Evolutionary conservation across 2,888 invertebrate species (phyloP).

Genomic region (Lasioglossum figueresi): DNA sequence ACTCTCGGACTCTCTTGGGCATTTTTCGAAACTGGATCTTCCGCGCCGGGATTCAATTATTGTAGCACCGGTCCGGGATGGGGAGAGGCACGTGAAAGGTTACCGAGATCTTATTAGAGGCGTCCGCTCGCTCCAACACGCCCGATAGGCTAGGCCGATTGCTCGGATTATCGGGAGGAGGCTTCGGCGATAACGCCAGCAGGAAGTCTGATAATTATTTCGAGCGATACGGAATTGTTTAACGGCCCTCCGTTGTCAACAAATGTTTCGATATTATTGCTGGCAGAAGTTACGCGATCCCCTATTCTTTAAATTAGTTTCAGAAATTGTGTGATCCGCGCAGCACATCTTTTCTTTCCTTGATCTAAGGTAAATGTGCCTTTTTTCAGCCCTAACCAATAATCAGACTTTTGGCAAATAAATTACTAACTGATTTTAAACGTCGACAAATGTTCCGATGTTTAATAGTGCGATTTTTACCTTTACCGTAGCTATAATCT

Average conservation of each 20-base stretch:
- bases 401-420: not conserved
- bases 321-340: not conserved
- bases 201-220: conserved; percentile 11
- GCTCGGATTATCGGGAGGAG: not conserved
- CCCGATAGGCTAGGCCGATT: not conserved
- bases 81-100: conserved; percentile 39
- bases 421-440: not conserved
- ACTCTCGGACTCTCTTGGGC: conserved; percentile 13
- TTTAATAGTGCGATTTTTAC: not conserved
- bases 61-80: conserved; percentile 12
- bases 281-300: not conserved
- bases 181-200: not conserved
- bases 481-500: not conserved
- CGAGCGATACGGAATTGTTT: not conserved
- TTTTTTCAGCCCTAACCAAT: not conserved
- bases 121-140: conserved; percentile 10
- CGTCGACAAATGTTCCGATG: too few species aligned
- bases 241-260: not conserved
- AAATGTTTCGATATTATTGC: not conserved
- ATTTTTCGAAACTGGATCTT: conserved; percentile 50
- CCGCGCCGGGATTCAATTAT: conserved; percentile 48
- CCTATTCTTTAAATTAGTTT: not conserved
- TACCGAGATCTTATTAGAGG: conserved; percentile 36
- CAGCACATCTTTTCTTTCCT: not conserved
- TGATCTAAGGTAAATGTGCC: not conserved